These are phyloP conservation scores for Macrosiphum euphorbiae DNA, from an alignment of 2,888 invertebrate species.

Conservation along the genomic window DNA sequence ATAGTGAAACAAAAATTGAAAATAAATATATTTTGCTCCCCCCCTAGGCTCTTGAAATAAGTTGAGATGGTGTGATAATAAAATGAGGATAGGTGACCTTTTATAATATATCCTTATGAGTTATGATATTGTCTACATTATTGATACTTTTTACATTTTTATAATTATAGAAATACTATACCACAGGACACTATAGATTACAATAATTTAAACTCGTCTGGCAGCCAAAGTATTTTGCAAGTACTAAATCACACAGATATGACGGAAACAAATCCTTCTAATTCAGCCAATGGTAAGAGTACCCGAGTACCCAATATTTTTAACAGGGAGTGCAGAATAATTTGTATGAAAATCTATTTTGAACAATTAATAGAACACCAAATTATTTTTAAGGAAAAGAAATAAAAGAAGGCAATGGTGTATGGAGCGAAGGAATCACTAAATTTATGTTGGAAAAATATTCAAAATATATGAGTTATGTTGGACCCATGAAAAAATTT, in stretches of 20 bases:
- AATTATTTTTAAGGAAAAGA: too few species aligned
- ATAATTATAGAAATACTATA: background rate
- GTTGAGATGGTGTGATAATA: too few species aligned
- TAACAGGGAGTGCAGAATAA: background rate
- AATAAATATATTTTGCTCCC: too few species aligned
- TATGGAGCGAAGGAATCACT: background rate
- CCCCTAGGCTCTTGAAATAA: too few species aligned
- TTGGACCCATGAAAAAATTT: constrained; percentile 1
- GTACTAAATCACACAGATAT: background rate
- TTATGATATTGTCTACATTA: background rate
- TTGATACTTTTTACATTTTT: background rate
- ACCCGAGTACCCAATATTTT: background rate
- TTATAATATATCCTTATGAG: background rate
- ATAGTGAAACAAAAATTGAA: too few species aligned
- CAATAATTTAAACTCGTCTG: background rate
- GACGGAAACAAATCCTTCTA: background rate
- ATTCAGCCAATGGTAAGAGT: background rate
- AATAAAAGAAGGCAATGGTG: background rate
- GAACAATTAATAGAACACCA: background rate
- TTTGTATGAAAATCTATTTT: background rate
- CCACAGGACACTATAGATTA: background rate
- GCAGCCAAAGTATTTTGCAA: background rate
- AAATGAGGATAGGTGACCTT: too few species aligned
- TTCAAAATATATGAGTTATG: background rate
- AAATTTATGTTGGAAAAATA: background rate